A percentile compares a stretch with the other conserved stretches of the same genome.
Conservation (phyloP, 2,113 vertebrate genomes). For the Bolborhynchus lineola region DNA sequence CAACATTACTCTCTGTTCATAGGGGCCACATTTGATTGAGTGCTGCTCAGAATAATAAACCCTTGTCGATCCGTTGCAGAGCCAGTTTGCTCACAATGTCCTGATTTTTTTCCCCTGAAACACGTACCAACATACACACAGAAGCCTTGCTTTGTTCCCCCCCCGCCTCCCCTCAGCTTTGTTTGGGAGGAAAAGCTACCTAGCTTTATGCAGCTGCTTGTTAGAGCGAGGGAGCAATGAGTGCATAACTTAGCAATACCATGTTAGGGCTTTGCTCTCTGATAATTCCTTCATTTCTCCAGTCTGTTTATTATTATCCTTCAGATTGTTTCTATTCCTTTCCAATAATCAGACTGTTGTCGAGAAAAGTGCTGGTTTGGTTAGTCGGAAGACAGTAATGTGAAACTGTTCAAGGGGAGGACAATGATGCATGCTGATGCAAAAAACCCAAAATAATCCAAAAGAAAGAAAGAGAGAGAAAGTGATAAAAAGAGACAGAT, state of each 20-base stretch:
- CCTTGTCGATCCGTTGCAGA: conserved; percentile 78
- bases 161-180: not conserved
- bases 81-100: conserved; percentile 78
- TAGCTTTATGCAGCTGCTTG: conserved; percentile 41
- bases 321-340: conserved; percentile 12
- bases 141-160: conserved; percentile 32
- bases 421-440: not conserved
- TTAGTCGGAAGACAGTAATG: not conserved
- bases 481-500: not conserved
- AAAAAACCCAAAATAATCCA: not conserved
- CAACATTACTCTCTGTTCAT: conserved; percentile 89
- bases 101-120: conserved; percentile 67
- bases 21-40: conserved; percentile 93
- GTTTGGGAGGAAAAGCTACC: conserved; percentile 25
- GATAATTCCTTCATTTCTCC: not conserved
- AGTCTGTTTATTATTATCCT: conserved; percentile 24
- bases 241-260: not conserved
- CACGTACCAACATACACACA: conserved; percentile 21
- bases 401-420: not conserved
- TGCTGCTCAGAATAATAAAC: conserved; percentile 94
- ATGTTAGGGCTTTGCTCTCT: not conserved
- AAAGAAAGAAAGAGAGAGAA: not conserved
- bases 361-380: conserved; percentile 37
- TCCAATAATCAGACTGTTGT: conserved; percentile 27
- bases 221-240: not conserved